These are phyloP conservation scores for Eulemur coronatus DNA, from an alignment of 2,797 vertebrate genomes.

Conservation along the genomic window DNA sequence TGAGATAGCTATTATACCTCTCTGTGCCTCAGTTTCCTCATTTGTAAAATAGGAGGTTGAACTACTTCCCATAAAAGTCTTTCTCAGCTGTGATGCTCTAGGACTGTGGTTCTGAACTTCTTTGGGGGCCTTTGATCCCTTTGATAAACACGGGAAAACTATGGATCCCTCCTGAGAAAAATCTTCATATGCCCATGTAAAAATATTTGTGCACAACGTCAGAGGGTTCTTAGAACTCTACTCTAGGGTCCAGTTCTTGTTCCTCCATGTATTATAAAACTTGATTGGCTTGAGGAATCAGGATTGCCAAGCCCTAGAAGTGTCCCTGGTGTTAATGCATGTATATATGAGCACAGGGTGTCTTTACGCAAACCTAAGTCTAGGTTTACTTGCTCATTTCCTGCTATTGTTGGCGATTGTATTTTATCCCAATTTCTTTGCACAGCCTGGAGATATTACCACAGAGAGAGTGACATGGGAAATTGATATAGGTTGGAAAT, in stretches of 20 bases:
- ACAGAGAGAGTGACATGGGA: background rate
- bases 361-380: background rate
- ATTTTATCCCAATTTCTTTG: background rate
- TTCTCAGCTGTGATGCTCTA: background rate
- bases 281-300: background rate
- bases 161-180: background rate
- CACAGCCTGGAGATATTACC: background rate
- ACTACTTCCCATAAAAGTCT: background rate
- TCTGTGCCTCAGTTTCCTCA: background rate
- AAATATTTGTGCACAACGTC: background rate
- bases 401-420: background rate
- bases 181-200: background rate
- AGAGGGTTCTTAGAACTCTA: background rate
- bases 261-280: background rate
- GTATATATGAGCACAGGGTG: accelerated
- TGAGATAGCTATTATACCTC: background rate
- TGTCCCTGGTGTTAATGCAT: background rate
- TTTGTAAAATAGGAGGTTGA: background rate
- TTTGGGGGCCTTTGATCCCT: background rate
- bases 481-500: background rate
- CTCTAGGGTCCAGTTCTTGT: background rate
- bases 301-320: background rate
- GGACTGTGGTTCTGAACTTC: background rate
- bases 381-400: background rate
- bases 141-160: background rate